These are phyloP conservation scores for Sebastes fasciatus DNA, from an alignment of 2,113 vertebrate genomes.

Conservation along the genomic window DNA sequence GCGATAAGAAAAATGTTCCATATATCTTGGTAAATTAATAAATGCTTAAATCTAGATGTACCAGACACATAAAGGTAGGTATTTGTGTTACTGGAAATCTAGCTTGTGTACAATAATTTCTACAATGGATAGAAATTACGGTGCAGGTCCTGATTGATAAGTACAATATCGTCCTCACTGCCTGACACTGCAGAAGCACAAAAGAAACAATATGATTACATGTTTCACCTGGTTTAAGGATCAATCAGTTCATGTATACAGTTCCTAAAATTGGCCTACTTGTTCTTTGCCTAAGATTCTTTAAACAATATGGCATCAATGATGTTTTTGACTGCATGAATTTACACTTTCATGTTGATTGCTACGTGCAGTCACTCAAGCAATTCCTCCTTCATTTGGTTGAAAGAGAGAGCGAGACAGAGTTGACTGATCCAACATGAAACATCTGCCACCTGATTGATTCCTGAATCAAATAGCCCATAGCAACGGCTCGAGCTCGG, in stretches of 20 bases:
- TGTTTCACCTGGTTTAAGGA: conserved; percentile 3
- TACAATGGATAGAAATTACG: background rate
- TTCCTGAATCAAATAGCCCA: conserved; percentile 74
- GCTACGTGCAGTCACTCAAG: conserved; percentile 20
- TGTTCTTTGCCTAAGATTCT: conserved; percentile 8
- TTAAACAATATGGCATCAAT: conserved; percentile 10
- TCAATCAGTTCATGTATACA: conserved; percentile 20
- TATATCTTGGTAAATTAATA: too few relatives aligned
- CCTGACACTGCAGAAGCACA: background rate
- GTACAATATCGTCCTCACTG: background rate
- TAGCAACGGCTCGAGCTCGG: conserved; percentile 63
- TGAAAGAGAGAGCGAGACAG: conserved; percentile 29
- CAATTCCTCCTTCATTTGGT: conserved; percentile 24
- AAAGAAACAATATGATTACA: background rate
- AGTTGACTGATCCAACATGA: conserved; percentile 69
- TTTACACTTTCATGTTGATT: conserved; percentile 17
- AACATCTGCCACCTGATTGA: conserved; percentile 81
- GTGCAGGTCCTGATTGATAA: background rate
- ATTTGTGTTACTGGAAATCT: background rate
- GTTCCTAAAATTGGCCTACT: background rate
- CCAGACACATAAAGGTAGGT: background rate
- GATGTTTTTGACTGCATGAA: conserved; percentile 16
- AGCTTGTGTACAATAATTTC: background rate
- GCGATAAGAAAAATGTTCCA: background rate
- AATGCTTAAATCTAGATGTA: background rate